Base-by-base conservation (phyloP, 2,113 vertebrate genomes). In the Phalacrocorax carbo region DNA sequence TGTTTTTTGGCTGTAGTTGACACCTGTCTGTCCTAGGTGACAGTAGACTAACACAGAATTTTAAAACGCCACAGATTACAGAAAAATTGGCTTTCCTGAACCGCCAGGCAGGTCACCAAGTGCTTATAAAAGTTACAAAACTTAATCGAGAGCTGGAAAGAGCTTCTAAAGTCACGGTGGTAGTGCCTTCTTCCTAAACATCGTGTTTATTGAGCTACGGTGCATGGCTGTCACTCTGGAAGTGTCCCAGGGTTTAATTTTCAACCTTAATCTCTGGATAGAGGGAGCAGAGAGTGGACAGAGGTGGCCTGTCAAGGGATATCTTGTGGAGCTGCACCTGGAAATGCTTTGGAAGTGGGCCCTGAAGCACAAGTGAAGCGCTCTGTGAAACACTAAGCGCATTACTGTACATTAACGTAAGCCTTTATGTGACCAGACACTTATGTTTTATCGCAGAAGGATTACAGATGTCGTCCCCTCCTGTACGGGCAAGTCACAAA, bases 351-450 rank as follows among this genome's bases (percentile, higher is more conserved):
- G 79, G 46, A 34, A 42, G 20, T 13, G 34, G 72, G 75, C 46
- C 21, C 30, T 21, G 21, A 48, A n/a, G 58, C 46, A 8, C 44
- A 11, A 26, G 40, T 8, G 42, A 30, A 21, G 26, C 7, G 18
- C 14, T 22, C 0, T 0, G 5, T 27, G 38, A 51, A 51, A 27
- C 25, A 7, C 23, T 4, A 1, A 2, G 38, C 34, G 58, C 13
- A 0, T 62, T 69, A 19, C 36, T 70, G 9, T 38, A 16, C 14
- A 0, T 1, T 0, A 29, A n/a, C 10, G 13, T 46, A 20, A 25
- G 44, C 23, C 16, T 40, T 72, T 44, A 4, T 15, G 25, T 48
- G 48, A 48, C 51, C 36, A 44, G 57, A 42, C 38, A 11, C 18
- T 17, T 29, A 2, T 38, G 3, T 49, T 82, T 64, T 51, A 25